phyloP scores from a whole-genome alignment of 2,113 vertebrate genomes.

The Noturus placidus region DNA sequence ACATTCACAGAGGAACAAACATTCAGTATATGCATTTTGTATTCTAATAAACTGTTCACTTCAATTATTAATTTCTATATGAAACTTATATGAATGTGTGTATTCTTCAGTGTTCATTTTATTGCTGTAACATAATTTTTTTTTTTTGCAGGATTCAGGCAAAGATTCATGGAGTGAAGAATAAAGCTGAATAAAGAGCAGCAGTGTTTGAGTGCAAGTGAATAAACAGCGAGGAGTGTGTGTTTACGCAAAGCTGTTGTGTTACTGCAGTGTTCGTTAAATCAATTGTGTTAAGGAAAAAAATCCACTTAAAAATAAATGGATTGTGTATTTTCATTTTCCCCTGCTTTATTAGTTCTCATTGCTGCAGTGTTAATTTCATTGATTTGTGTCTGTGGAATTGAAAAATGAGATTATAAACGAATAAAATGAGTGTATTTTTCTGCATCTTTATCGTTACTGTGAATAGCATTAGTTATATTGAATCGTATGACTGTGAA shows the following conservation, averaged over 20 bases:
- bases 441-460: conserved; percentile 5
- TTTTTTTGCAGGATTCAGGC: conserved; percentile 55
- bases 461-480: conserved; percentile 7
- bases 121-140: neutral
- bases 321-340: conserved; percentile 32
- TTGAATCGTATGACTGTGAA: conserved; percentile 21
- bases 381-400: neutral
- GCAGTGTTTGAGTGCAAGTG: neutral
- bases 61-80: too few relatives aligned
- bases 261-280: neutral
- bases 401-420: neutral
- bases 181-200: conserved; percentile 50
- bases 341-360: neutral
- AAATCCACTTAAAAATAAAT: conserved; percentile 2
- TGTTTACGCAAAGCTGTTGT: neutral
- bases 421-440: neutral
- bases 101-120: neutral
- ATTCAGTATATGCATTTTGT: neutral
- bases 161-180: conserved; percentile 55
- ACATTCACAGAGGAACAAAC: neutral
- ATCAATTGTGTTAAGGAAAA: neutral
- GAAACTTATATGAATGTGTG: neutral
- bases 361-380: conserved; percentile 10
- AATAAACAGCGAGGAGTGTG: neutral
- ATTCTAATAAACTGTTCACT: neutral